A percentile compares a stretch with the other conserved stretches of the same genome.
Evolutionary conservation across 1,140 invertebrate genomes (phyloP).

Genomic region (Drosophila pruinosa): DNA sequence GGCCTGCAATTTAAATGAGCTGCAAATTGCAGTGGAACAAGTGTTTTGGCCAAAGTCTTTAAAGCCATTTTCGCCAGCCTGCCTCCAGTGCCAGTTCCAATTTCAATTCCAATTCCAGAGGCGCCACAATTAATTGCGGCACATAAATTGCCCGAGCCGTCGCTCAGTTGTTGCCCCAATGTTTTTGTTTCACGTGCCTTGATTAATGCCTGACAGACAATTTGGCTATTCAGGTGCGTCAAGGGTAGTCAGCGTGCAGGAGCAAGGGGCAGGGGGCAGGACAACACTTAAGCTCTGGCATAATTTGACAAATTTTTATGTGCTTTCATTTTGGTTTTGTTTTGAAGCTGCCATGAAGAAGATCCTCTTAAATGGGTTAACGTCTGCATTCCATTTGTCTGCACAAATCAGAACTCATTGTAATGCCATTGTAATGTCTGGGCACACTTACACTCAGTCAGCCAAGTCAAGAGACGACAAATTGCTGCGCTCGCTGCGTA

Average conservation of each 20-base stretch:
- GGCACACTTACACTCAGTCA: no score
- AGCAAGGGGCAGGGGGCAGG: neutral
- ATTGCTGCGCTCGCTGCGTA: conserved; percentile 19
- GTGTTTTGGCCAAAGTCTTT: conserved; percentile 23
- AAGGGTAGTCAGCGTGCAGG: no score
- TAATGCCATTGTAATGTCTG: conserved; percentile 1
- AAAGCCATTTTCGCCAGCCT: conserved; percentile 13
- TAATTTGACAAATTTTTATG: conserved; percentile 62
- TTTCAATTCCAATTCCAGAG: conserved; percentile 13
- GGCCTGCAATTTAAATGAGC: conserved; percentile 71
- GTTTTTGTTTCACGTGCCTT: conserved; percentile 31
- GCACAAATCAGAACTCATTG: conserved; percentile 1
- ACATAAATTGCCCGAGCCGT: conserved; percentile 48
- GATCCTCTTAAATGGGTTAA: conserved; percentile 47
- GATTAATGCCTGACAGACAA: conserved; percentile 68
- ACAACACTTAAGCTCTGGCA: conserved; percentile 2
- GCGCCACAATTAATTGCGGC: conserved; percentile 53
- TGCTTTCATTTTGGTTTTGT: conserved; percentile 15
- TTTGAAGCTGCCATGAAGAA: neutral
- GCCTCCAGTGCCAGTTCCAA: neutral
- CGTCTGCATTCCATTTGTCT: conserved; percentile 43
- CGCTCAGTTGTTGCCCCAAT: neutral
- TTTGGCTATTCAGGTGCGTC: conserved; percentile 42
- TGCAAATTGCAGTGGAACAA: conserved; percentile 57
- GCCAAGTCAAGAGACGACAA: conserved; percentile 20